Base-by-base conservation (phyloP, 2,797 vertebrate species). In the Parauchenoglanis punctatus region DNA sequence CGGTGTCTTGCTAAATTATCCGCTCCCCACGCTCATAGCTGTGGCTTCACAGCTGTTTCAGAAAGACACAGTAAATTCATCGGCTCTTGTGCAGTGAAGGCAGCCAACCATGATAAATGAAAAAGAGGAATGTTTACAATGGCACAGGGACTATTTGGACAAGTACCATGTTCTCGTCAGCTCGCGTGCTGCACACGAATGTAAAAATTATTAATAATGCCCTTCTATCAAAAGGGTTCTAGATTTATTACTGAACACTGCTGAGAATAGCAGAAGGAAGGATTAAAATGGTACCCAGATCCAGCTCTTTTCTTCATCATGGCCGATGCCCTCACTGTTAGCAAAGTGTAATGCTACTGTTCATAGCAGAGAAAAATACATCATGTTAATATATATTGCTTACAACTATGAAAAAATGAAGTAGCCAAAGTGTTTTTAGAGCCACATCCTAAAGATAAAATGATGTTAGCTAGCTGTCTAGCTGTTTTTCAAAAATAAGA, bases 191-290 rank as follows among this genome's bases (percentile, higher is more conserved):
- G 93, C 89, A 88, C 84, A 89, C 90, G 84, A 91, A 92, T 93
- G 91, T 91, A 54, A 93, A 84, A 91, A 92, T 93, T 93, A 94
- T 94, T 94, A 93, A 94, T 94, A 92, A 93, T 93, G 89, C 89
- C 67, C 84, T 87, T 87, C 89, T 92, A 85, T 91, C 88, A 89
- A 92, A 92, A 92, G 91, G 87, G 85, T 89, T 90, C 87, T 91
- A 93, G 92, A 94, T 95, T 93, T 91, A 90, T 90, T 91, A 89
- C 84, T 88, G 91, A 87, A 68, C 17, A 8, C 81, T 67, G n/a
- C 63, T 54, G 81, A 23, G 46, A 83, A 67, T 10, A 78, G 76
- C 84, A 87, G 76, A 82, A 44, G 31, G 31, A 56, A 31, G 46
- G 17, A n/a, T 58, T 76, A 63, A 82, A 56, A 8, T 23, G 58